Evolutionary conservation across 2,113 vertebrate genomes (phyloP), one percentile per base, ranked within the genome.

Genomic region (Ctenodactylus gundi): DNA sequence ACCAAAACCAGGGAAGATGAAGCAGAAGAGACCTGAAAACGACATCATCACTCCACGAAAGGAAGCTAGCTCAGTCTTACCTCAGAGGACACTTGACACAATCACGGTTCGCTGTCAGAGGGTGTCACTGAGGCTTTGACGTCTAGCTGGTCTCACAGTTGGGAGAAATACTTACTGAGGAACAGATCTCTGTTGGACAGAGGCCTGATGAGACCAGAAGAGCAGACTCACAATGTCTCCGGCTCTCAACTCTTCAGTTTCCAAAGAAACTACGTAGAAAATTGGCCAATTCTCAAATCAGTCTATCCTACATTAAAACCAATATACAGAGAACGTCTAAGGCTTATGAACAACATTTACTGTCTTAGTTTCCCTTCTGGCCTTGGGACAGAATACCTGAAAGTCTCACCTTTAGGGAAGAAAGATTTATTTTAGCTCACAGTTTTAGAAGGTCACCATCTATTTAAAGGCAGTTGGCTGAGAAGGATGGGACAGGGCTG

Each of bases 71-170:
- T 7, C 2, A 6, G 78, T 29, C 76, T n/a, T 25, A 7, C 18
- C 70, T 89, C 34, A 49, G 62, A 60, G 36, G 13, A 51, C n/a
- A 9, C 29, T 81, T 44, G 84, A 78, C 57, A 34, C 17, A 58
- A 65, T 55, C 70, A 58, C 20, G 87, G 46, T 90, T 75, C 83
- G 88, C 65, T 7, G 17, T 77, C 86, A 70, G 17, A 72, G 36
- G 60, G 8, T 29, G 9, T 31, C 53, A n/a, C 0, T 11, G 72
- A 53, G 53, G 41, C 36, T 55, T 13, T 29, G 72, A 53, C 82
- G 34, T 44, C 46, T 9, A 36, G 25, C 4, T 57, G 65, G 81
- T 7, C 57, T 62, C 64, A 27, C 27, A 68, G 62, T 18, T 13
- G 58, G 83, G 36, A 60, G 44, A 62, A 62, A 39, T 25, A 14